Conservation (phyloP, 2,113 vertebrate species). For the Phaethornis superciliosus region DNA sequence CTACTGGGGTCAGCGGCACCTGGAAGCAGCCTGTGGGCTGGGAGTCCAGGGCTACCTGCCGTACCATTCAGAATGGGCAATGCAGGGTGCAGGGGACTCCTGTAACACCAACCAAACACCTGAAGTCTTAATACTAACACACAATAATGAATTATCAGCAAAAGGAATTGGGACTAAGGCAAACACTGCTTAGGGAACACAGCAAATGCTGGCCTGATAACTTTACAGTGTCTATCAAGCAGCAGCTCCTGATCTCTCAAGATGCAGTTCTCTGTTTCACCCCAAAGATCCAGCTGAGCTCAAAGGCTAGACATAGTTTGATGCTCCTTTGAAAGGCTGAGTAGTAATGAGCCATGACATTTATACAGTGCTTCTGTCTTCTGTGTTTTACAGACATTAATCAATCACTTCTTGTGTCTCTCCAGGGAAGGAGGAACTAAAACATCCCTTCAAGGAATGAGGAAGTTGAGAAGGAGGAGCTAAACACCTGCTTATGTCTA, state of each 20-base stretch:
- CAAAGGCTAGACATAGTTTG: neutral
- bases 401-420: neutral
- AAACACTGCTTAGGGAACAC: neutral
- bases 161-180: neutral
- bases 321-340: neutral
- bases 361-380: neutral
- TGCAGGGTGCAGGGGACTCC: neutral
- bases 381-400: neutral
- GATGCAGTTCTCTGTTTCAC: neutral
- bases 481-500: neutral
- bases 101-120: neutral
- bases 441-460: neutral
- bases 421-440: neutral
- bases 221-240: neutral
- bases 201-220: neutral
- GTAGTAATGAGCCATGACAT: neutral
- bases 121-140: neutral
- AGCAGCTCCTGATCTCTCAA: neutral
- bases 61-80: too few species aligned
- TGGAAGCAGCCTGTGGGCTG: fast-evolving
- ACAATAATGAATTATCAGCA: neutral
- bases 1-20: fast-evolving
- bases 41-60: fast-evolving
- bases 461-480: neutral
- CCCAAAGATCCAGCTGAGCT: neutral